Evolutionary conservation across 2,888 invertebrate genomes (phyloP).

Genomic region (Dasysyrphus tricinctus): DNA sequence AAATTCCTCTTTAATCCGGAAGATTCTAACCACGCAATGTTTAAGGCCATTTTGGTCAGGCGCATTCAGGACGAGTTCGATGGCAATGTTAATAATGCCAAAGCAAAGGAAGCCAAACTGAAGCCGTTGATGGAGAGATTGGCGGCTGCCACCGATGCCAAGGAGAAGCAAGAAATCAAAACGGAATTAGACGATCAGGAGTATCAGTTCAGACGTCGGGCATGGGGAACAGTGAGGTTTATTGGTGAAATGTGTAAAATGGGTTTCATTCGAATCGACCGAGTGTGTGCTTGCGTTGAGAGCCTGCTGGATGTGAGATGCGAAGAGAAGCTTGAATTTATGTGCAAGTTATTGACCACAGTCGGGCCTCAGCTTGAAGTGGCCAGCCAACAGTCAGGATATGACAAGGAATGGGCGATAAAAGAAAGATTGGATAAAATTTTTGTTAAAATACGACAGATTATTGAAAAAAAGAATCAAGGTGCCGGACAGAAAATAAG

Average conservation of each 20-base stretch:
- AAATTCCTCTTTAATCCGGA: slow-evolving; percentile 81
- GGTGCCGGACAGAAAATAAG: slow-evolving; percentile 78
- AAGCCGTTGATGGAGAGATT: slow-evolving; percentile 79
- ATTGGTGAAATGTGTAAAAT: slow-evolving; percentile 82
- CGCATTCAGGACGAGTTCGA: slow-evolving; percentile 81
- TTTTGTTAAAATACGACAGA: slow-evolving; percentile 36
- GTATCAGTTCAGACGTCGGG: slow-evolving; percentile 81
- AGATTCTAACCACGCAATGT: slow-evolving; percentile 79
- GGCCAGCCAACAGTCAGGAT: slow-evolving; percentile 67
- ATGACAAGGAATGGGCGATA: slow-evolving; percentile 21
- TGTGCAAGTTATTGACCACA: slow-evolving; percentile 81
- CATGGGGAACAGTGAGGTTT: slow-evolving; percentile 82
- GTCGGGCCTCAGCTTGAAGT: slow-evolving; percentile 80
- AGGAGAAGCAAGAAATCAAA: slow-evolving; percentile 79
- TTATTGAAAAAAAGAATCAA: slow-evolving; percentile 47
- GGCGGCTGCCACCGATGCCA: slow-evolving; percentile 77
- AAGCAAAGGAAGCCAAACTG: slow-evolving; percentile 80
- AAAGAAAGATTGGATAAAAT: slow-evolving; percentile 30
- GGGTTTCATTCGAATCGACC: slow-evolving; percentile 79
- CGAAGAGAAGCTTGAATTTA: slow-evolving; percentile 82
- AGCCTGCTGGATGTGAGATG: slow-evolving; percentile 79
- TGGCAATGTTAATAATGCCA: slow-evolving; percentile 81
- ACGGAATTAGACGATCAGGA: slow-evolving; percentile 81
- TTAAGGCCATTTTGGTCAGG: slow-evolving; percentile 78
- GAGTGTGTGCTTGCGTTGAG: slow-evolving; percentile 80